These are phyloP conservation scores for Excalfactoria chinensis DNA, from an alignment of 2,113 vertebrate genomes.

Conservation along the genomic window DNA sequence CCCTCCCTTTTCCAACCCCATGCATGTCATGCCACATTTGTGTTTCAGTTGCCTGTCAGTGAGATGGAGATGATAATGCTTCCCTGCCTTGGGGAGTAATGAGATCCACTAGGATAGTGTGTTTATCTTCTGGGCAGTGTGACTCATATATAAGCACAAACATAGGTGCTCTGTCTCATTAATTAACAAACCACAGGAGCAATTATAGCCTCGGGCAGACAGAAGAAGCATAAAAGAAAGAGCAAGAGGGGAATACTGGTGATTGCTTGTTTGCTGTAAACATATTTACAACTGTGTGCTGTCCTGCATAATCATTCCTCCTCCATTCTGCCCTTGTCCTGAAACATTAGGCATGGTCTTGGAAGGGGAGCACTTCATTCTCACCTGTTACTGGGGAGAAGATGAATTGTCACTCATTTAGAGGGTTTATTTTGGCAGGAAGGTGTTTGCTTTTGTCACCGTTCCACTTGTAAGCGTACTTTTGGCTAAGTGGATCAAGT, in stretches of 20 bases:
- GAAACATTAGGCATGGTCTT: background rate
- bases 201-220: background rate
- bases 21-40: background rate
- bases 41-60: rapidly evolving
- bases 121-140: background rate
- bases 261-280: background rate
- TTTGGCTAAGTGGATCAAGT: background rate
- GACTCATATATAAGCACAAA: background rate
- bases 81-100: background rate
- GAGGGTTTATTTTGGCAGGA: background rate
- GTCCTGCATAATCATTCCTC: background rate
- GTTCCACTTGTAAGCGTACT: background rate
- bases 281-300: background rate
- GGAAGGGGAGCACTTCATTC: background rate
- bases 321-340: background rate
- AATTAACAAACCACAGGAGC: background rate
- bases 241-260: background rate
- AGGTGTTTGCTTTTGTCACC: background rate
- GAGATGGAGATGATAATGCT: background rate
- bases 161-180: background rate
- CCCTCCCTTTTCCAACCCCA: background rate
- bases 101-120: background rate
- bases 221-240: background rate
- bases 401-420: background rate
- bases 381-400: background rate